phyloP scores from a whole-genome alignment of 2,113 vertebrate genomes.

The Todiramphus chloris region DNA sequence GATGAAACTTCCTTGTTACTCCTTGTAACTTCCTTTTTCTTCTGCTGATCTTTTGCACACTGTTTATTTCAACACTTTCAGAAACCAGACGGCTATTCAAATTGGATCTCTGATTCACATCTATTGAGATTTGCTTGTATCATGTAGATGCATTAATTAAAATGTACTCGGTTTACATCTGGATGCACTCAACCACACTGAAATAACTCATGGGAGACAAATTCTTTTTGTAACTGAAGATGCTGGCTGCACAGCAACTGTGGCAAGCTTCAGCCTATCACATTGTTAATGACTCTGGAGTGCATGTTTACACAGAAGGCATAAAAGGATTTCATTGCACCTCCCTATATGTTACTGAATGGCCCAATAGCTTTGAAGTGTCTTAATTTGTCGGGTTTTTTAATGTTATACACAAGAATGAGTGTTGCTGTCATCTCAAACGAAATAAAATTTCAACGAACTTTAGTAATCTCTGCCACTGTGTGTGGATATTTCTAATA shows the following conservation, averaged over 20 bases:
- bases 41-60: neutral
- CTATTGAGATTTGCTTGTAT: neutral
- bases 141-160: neutral
- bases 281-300: neutral
- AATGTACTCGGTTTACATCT: neutral
- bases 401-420: neutral
- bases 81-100: neutral
- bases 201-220: neutral
- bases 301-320: neutral
- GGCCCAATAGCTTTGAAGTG: neutral
- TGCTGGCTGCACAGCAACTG: neutral
- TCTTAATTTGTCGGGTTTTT: neutral
- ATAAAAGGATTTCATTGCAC: neutral
- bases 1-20: neutral
- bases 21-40: neutral
- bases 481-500: neutral
- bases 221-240: constrained; percentile 8
- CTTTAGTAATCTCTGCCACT: neutral
- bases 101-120: neutral
- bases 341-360: neutral
- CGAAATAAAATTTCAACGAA: neutral
- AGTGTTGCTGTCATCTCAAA: neutral
- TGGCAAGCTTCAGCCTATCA: neutral
- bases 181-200: neutral
- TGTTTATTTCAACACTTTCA: neutral